Evolutionary conservation across 2,888 invertebrate genomes (phyloP), one percentile per base, ranked within the genome.

Genomic region (Apocheima hispidaria): DNA sequence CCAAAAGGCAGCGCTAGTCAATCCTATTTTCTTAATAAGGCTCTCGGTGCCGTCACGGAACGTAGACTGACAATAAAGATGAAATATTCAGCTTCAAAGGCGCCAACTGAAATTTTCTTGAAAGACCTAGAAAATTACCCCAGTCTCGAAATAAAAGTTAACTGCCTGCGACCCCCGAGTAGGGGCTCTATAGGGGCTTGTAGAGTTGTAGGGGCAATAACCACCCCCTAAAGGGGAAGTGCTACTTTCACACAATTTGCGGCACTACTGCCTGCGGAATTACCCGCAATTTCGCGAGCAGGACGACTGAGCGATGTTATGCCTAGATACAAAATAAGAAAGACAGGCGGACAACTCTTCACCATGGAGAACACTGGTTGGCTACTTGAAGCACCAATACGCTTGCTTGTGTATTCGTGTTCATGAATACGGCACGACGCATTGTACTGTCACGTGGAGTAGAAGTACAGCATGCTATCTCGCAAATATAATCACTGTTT

Each of bases 201-300:
- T 48, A 35, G 38, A 49, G 48, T 30, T 50, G 43, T 41, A 50
- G 60, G 36, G 59, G 60, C 60, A 26, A 46, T 69, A 65, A 65
- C 63, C 63, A 51, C 61, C 61, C 55, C 63, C 61, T 65, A 62
- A 67, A 65, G 26, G 63, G 67, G 48, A 60, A 67, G 65, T 65
- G 67, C 48, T 65, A 66, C 69, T 69, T 65, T 60, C 55, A 50
- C 33, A 43, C 62, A 63, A 66, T 68, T 70, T 62, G 36, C 26
- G 52, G 63, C 68, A 63, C 66, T 69, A 63, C 62, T 49, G 48
- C 55, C 58, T 53, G 53, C 40, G 61, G 65, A 70, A 68, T 70
- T 70, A 55, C 68, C 36, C 49, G 40, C 53, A 64, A 68, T 51
- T 40, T 40, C 28, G 35, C 49, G 44, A 28, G 35, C 41, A 21